Evolutionary conservation across 2,113 vertebrate species (phyloP).

Genomic region (Cephalopholis sonnerati): DNA sequence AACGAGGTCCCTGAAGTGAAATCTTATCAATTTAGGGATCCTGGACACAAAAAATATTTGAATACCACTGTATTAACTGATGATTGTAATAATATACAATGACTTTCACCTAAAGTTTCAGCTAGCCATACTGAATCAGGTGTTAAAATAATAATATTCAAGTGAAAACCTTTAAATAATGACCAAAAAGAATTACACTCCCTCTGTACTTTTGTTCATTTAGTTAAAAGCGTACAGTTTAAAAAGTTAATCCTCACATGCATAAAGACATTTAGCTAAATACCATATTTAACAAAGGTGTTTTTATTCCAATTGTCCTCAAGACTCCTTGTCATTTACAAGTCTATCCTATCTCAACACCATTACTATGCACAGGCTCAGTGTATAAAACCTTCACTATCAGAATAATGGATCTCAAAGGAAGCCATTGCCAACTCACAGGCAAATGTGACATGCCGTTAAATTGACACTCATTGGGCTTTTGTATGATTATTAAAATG

Average conservation of each 20-base stretch:
- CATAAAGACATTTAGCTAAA: background rate
- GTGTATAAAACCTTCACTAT: slow-evolving; percentile 43
- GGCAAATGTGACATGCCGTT: slow-evolving; percentile 23
- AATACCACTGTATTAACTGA: too few relatives aligned
- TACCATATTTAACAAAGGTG: background rate
- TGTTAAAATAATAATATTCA: background rate
- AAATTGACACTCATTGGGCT: slow-evolving; percentile 55
- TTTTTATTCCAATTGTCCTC: slow-evolving; percentile 33
- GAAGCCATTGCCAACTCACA: slow-evolving; percentile 40
- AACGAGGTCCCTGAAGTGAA: too few relatives aligned
- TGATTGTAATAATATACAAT: too few relatives aligned
- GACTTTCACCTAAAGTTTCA: background rate
- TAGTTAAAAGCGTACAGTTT: background rate
- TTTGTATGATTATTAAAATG: slow-evolving; percentile 55
- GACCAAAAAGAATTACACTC: background rate
- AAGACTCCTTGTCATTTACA: slow-evolving; percentile 22
- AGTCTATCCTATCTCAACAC: slow-evolving; percentile 14
- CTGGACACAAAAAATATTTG: too few relatives aligned
- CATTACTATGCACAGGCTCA: slow-evolving; percentile 34
- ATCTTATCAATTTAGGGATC: too few relatives aligned
- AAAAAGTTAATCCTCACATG: background rate
- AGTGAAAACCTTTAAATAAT: background rate
- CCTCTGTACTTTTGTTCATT: background rate
- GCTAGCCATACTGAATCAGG: background rate
- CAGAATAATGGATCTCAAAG: slow-evolving; percentile 61